These are phyloP conservation scores for Neoitamus cyanurus DNA, from an alignment of 2,888 invertebrate genomes.

Conservation along the genomic window DNA sequence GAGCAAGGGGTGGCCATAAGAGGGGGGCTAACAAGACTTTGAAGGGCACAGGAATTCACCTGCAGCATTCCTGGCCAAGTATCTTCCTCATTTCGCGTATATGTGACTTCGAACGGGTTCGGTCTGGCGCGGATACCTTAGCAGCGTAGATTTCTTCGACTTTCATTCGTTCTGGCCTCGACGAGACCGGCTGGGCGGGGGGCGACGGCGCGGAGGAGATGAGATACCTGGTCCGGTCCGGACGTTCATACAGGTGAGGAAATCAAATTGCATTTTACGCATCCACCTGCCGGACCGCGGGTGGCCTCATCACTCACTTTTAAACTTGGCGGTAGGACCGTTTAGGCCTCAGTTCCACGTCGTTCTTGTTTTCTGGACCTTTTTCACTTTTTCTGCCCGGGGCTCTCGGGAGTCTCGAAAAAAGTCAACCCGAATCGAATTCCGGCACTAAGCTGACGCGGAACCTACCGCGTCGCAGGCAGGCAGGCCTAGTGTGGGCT, in stretches of 20 bases:
- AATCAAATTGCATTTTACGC: slow-evolving; percentile 39
- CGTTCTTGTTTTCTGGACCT: background rate
- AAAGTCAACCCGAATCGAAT: background rate
- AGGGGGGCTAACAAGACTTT: background rate
- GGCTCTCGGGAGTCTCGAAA: background rate
- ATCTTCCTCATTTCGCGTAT: background rate
- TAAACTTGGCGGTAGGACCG: slow-evolving; percentile 1
- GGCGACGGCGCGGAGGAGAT: background rate
- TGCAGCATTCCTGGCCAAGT: slow-evolving; percentile 3
- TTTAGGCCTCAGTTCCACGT: background rate
- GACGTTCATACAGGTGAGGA: slow-evolving; percentile 25
- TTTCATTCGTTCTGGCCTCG: background rate
- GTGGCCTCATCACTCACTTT: slow-evolving; percentile 35
- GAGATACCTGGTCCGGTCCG: background rate
- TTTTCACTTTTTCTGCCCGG: background rate
- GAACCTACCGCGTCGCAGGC: slow-evolving; percentile 27
- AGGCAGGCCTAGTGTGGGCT: background rate
- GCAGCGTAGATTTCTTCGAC: background rate
- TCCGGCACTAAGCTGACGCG: background rate
- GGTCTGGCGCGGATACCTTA: background rate
- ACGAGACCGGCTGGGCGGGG: background rate
- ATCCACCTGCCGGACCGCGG: slow-evolving; percentile 37
- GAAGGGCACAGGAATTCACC: slow-evolving; percentile 7
- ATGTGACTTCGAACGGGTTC: background rate
- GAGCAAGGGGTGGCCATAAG: background rate